Conservation (phyloP, 2,797 vertebrate genomes). For the Leucoraja ocellata region DNA sequence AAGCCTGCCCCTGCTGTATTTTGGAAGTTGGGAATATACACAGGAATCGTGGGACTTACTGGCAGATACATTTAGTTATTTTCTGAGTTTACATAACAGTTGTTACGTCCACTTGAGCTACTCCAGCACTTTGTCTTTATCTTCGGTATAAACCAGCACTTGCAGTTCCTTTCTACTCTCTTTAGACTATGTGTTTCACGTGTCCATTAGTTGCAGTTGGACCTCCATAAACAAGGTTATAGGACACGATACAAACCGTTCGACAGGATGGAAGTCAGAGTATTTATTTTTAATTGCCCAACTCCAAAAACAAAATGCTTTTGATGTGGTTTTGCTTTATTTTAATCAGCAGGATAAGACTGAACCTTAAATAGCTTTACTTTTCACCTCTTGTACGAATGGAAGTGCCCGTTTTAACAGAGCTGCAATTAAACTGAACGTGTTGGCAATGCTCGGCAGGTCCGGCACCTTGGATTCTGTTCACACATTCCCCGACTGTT, state of each 20-base stretch:
- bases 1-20: constrained; percentile 49
- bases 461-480: too few species aligned
- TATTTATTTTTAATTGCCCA: neutral
- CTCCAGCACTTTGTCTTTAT: too few species aligned
- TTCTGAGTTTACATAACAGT: neutral
- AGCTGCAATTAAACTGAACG: neutral
- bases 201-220: neutral
- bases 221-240: neutral
- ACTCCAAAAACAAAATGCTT: neutral
- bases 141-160: too few species aligned
- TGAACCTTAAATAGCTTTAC: neutral
- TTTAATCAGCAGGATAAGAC: neutral
- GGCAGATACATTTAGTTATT: neutral
- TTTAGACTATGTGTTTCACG: too few species aligned
- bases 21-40: constrained; percentile 43
- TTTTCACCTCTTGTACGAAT: neutral
- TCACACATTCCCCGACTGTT: too few species aligned
- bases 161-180: too few species aligned
- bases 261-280: neutral
- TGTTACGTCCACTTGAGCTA: neutral
- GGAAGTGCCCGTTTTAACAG: neutral
- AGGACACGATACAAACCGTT: neutral
- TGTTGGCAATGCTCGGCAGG: too few species aligned
- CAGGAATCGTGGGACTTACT: neutral
- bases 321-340: too few species aligned